Evolutionary conservation across 1,140 invertebrate species (phyloP).

Genomic region (Cardiocondyla obscurior): DNA sequence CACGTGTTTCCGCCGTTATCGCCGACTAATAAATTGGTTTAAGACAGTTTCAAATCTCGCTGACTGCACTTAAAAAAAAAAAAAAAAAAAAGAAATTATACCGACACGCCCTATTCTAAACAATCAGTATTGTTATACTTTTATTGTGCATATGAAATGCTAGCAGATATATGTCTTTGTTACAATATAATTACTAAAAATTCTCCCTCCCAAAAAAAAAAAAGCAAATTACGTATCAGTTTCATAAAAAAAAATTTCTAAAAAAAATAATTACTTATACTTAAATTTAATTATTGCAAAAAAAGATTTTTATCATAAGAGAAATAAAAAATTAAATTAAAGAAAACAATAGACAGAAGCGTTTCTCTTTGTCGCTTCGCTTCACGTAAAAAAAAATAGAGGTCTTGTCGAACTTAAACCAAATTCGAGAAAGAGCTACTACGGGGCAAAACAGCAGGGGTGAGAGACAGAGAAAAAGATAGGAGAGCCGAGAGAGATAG

Average conservation of each 20-base stretch:
- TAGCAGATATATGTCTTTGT: not conserved
- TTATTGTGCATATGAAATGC: not conserved
- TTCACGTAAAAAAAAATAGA: not conserved
- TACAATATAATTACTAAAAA: not conserved
- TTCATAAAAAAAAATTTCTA: not conserved
- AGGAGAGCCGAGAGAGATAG: not conserved
- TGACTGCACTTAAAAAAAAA: slow-evolving; percentile 46
- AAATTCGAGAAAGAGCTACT: not conserved
- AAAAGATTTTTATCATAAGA: not conserved
- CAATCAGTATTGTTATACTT: not conserved
- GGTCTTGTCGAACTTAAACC: not conserved
- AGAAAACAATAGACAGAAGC: not conserved
- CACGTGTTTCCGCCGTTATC: slow-evolving; percentile 69
- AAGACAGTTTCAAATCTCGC: slow-evolving; percentile 58
- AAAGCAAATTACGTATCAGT: not conserved
- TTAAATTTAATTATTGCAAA: not conserved
- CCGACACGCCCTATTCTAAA: not conserved
- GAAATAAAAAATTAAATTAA: not conserved
- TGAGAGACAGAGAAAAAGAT: slow-evolving; percentile 4
- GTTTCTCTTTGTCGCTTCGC: not conserved
- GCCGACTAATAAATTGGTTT: slow-evolving; percentile 64
- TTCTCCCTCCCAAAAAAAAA: no score
- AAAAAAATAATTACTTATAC: not conserved
- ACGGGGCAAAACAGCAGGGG: not conserved
- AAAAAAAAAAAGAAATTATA: slow-evolving; percentile 67